phyloP scores from a whole-genome alignment of 2,113 vertebrate species.

The Holacanthus passer region DNA sequence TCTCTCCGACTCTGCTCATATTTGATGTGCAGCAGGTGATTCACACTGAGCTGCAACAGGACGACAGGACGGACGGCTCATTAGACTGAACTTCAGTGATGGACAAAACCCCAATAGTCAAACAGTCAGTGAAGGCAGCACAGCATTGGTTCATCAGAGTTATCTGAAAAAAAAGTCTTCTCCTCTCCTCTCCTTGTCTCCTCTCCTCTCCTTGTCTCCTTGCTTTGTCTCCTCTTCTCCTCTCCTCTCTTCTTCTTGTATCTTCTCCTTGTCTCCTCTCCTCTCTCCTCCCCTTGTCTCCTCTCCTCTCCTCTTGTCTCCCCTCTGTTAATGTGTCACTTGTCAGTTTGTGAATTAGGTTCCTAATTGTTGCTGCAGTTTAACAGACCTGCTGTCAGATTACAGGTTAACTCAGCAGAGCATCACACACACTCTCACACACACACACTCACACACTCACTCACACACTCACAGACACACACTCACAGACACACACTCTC shows the following conservation, averaged over 20 bases:
- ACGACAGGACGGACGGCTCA: not conserved
- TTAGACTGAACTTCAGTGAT: not conserved
- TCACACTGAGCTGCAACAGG: not conserved
- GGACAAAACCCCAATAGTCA: not conserved
- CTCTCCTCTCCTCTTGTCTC: not conserved
- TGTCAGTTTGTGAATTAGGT: conserved; percentile 51
- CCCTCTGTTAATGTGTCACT: conserved; percentile 46
- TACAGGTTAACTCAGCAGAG: conserved; percentile 48
- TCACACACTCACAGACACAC: no score
- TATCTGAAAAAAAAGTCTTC: no score
- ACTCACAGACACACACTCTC: no score
- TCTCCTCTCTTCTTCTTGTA: no score
- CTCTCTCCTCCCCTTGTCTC: no score
- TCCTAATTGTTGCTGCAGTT: conserved; percentile 57
- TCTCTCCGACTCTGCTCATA: conserved; percentile 24
- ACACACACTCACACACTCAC: conserved; percentile 11
- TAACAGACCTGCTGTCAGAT: conserved; percentile 62
- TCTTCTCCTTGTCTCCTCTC: no score
- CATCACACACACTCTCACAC: not conserved
- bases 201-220: no score
- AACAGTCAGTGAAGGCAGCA: not conserved
- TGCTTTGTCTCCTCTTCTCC: no score
- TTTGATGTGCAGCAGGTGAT: conserved; percentile 33
- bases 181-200: no score
- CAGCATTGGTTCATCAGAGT: no score